Evolutionary conservation across 2,797 vertebrate genomes (phyloP).

Genomic region (Echiichthys vipera): DNA sequence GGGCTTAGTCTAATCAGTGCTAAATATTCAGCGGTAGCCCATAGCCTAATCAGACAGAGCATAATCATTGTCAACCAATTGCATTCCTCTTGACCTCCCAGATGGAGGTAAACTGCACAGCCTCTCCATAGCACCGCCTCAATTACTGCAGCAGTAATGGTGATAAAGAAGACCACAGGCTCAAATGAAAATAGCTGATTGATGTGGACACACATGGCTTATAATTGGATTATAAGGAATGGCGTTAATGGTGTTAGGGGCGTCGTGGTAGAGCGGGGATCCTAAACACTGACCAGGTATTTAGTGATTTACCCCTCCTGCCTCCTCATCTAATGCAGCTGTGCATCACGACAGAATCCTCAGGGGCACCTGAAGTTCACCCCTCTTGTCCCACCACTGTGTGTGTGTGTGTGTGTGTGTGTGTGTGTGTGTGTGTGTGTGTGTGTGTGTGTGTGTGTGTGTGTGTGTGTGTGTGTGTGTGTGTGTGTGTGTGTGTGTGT

Average conservation of each 20-base stretch:
- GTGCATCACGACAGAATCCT: conserved; percentile 59
- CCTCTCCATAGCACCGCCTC: conserved; percentile 75
- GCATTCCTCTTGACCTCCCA: conserved; percentile 84
- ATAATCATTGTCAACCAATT: conserved; percentile 81
- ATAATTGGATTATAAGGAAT: conserved; percentile 84
- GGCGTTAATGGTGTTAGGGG: conserved; percentile 68
- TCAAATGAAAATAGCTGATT: conserved; percentile 83
- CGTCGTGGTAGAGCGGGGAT: conserved; percentile 18
- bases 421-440: conserved; percentile 15
- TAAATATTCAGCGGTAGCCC: conserved; percentile 77
- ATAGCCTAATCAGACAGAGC: conserved; percentile 76
- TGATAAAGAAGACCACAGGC: conserved; percentile 74
- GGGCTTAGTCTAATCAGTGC: conserved; percentile 76
- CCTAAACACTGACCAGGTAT: conserved; percentile 70
- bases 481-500: conserved; percentile 32
- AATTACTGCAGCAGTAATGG: conserved; percentile 77
- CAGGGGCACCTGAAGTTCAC: conserved; percentile 58
- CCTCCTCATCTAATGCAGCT: conserved; percentile 53
- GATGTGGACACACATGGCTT: conserved; percentile 81
- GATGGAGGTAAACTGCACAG: conserved; percentile 78
- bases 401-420: conserved; percentile 28
- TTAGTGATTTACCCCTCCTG: conserved; percentile 48
- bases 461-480: conserved; percentile 20
- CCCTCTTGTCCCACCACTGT: conserved; percentile 58
- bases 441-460: conserved; percentile 34